A percentile compares a stretch with the other conserved stretches of the same genome.
phyloP scores from a whole-genome alignment of 2,113 vertebrate genomes.

The Hepsetus odoe region DNA sequence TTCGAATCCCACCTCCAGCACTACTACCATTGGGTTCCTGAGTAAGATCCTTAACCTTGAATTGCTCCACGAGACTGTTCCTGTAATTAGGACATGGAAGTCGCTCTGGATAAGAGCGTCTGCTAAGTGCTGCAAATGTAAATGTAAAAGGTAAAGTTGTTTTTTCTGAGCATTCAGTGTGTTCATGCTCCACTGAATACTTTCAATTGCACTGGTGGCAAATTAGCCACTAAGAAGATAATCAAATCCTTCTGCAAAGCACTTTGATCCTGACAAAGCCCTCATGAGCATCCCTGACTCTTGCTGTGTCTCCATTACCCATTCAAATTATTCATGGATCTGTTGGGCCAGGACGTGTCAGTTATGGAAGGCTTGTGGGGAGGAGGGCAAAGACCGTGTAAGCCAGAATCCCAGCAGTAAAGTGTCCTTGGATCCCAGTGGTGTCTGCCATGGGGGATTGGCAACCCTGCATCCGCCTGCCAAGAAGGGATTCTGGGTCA shows the following conservation, averaged over 20 bases:
- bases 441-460: slow-evolving; percentile 2
- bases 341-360: not conserved
- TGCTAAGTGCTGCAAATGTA: not conserved
- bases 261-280: slow-evolving; percentile 27
- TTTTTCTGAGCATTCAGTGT: not conserved
- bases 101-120: no score
- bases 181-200: not conserved
- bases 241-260: slow-evolving; percentile 32
- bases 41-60: no score
- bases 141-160: not conserved
- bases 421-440: not conserved
- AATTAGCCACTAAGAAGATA: slow-evolving; percentile 18
- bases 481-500: slow-evolving; percentile 54
- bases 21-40: no score
- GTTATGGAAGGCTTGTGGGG: no score
- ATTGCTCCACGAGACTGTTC: no score
- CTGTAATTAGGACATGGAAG: no score
- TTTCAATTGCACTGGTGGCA: not conserved
- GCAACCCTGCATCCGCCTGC: slow-evolving; percentile 35
- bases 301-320: not conserved
- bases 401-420: not conserved
- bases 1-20: no score
- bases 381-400: not conserved
- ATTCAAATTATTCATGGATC: slow-evolving; percentile 32
- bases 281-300: not conserved